Conservation (phyloP, 1,140 invertebrate genomes). For the Ephestia elutella region DNA sequence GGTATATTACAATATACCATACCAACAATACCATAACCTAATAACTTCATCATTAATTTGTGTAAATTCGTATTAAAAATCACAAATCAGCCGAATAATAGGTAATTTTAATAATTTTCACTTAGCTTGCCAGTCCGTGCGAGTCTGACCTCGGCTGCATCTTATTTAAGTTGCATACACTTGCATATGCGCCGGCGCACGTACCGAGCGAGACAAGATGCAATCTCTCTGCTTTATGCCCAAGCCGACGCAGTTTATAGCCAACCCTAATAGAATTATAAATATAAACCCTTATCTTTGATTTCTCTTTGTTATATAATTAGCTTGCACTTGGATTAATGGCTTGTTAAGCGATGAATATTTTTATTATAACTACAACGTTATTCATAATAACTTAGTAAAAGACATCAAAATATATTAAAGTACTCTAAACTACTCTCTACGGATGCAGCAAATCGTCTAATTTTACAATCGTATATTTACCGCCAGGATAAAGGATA, state of each 20-base stretch:
- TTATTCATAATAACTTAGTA: neutral
- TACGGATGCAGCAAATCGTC: too few species aligned
- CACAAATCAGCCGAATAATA: too few species aligned
- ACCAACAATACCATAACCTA: too few species aligned
- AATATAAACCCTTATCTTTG: conserved; percentile 1
- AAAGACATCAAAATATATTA: too few species aligned
- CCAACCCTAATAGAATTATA: conserved; percentile 8
- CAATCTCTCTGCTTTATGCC: conserved; percentile 59
- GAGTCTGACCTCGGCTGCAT: conserved; percentile 20
- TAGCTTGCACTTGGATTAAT: neutral
- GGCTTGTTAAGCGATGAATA: neutral
- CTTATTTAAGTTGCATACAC: conserved; percentile 26
- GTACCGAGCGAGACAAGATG: conserved; percentile 41
- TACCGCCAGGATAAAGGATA: too few species aligned
- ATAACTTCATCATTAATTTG: too few species aligned
- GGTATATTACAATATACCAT: too few species aligned
- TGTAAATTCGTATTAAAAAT: too few species aligned
- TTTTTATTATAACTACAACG: neutral
- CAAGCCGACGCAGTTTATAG: conserved; percentile 28
- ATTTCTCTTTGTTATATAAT: conserved; percentile 1
- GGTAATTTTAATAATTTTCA: neutral
- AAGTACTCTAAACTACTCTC: too few species aligned
- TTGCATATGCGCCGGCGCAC: conserved; percentile 18
- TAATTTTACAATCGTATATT: too few species aligned
- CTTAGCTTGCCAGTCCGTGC: conserved; percentile 5